Conservation (phyloP, 2,113 vertebrate genomes). For the Dicerorhinus sumatrensis region DNA sequence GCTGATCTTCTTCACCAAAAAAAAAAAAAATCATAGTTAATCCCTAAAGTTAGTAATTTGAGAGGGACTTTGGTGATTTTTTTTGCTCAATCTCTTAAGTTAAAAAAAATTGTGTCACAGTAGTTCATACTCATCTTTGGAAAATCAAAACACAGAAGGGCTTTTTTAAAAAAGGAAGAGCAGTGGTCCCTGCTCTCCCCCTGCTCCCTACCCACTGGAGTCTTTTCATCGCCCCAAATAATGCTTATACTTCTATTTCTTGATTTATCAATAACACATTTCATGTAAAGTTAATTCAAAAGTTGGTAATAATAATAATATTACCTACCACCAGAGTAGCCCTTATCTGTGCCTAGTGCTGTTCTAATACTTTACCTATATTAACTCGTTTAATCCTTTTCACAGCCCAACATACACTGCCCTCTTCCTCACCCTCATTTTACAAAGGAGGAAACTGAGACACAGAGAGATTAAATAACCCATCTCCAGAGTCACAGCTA, state of each 20-base stretch:
- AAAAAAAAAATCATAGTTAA: neutral
- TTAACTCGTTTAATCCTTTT: neutral
- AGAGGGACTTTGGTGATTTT: neutral
- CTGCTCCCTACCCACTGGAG: neutral
- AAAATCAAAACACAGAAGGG: constrained; percentile 6
- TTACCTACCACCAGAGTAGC: neutral
- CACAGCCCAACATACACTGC: too few relatives aligned
- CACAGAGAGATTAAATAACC: neutral
- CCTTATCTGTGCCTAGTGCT: neutral
- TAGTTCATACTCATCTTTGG: neutral
- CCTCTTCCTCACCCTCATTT: neutral
- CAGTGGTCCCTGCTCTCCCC: neutral
- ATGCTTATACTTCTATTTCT: neutral
- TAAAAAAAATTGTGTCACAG: neutral
- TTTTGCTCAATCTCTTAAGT: neutral
- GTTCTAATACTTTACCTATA: neutral
- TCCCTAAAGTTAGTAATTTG: neutral
- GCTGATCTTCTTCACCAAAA: too few relatives aligned
- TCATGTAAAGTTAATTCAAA: neutral
- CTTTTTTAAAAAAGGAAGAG: neutral
- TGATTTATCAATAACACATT: neutral
- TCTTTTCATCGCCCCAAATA: neutral
- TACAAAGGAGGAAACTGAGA: neutral
- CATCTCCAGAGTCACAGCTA: neutral
- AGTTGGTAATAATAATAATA: neutral